Evolutionary conservation across 2,888 invertebrate genomes (phyloP).

Genomic region (Protula sp.): DNA sequence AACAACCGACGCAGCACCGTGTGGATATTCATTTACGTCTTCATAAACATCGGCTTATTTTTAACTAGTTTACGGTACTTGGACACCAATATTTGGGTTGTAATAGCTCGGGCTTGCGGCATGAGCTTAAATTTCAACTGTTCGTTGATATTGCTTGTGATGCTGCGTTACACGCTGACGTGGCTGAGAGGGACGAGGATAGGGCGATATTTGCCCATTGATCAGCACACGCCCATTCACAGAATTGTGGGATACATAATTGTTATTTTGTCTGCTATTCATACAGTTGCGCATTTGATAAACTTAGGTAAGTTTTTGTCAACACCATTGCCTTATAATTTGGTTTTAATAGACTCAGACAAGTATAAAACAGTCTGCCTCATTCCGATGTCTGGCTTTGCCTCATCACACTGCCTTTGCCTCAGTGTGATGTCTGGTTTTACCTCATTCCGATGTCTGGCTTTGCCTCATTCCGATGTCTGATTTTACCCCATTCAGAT

Average conservation of each 20-base stretch:
- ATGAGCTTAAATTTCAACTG: constrained; percentile 81
- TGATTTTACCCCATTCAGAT: too few relatives aligned
- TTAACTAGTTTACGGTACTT: constrained; percentile 2
- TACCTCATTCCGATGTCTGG: too few relatives aligned
- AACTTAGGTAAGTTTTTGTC: constrained; percentile 75
- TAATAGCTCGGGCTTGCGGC: constrained; percentile 85
- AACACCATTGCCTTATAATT: too few relatives aligned
- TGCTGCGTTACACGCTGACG: constrained; percentile 79
- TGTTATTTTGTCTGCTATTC: constrained; percentile 67
- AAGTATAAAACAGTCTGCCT: too few relatives aligned
- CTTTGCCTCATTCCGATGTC: too few relatives aligned
- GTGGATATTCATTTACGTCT: constrained; percentile 67
- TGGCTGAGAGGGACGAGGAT: constrained; percentile 75
- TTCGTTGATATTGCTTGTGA: constrained; percentile 78
- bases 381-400: too few relatives aligned
- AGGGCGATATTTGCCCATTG: constrained; percentile 73
- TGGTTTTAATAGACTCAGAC: too few relatives aligned
- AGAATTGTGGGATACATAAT: constrained; percentile 80
- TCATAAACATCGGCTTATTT: constrained; percentile 73
- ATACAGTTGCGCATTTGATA: constrained; percentile 78
- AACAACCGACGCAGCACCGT: constrained; percentile 71
- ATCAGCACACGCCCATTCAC: constrained; percentile 89
- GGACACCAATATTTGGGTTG: constrained; percentile 65
- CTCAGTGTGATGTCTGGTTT: too few relatives aligned
- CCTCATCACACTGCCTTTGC: too few relatives aligned